These are phyloP conservation scores for Charaxes varanes DNA, from an alignment of 1,140 invertebrate species.

Conservation along the genomic window DNA sequence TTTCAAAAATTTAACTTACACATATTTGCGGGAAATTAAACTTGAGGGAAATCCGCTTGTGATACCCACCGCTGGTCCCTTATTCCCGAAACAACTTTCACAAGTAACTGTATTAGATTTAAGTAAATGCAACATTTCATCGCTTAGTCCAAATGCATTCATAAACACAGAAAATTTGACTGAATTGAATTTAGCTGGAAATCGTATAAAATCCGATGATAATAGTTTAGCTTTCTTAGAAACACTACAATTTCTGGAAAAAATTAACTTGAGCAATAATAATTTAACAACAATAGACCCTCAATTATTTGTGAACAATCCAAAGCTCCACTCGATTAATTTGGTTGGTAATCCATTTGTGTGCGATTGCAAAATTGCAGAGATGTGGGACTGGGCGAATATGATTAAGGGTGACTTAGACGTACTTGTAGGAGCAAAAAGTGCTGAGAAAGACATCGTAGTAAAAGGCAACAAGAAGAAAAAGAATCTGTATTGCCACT, in stretches of 20 bases:
- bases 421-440: conserved; percentile 79
- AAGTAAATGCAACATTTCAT: conserved; percentile 78
- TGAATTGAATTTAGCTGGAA: conserved; percentile 77
- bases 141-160: conserved; percentile 78
- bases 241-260: conserved; percentile 75
- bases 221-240: conserved; percentile 76
- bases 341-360: conserved; percentile 81
- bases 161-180: conserved; percentile 78
- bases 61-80: conserved; percentile 73
- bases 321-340: conserved; percentile 75
- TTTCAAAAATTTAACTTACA: conserved; percentile 78
- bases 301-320: conserved; percentile 74
- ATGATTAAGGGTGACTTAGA: conserved; percentile 78
- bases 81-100: conserved; percentile 79
- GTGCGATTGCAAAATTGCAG: conserved; percentile 80
- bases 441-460: conserved; percentile 74
- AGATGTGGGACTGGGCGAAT: conserved; percentile 83
- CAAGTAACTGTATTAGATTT: conserved; percentile 79
- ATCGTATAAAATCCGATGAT: conserved; percentile 70
- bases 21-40: conserved; percentile 80
- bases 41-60: conserved; percentile 81
- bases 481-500: conserved; percentile 79
- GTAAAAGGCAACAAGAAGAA: conserved; percentile 77
- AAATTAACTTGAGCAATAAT: conserved; percentile 79
- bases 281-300: conserved; percentile 77